Percentiles rank a stretch among this genome's conserved stretches.
Conservation (phyloP, 1,140 invertebrate genomes). For the Drosophila nikananu region DNA sequence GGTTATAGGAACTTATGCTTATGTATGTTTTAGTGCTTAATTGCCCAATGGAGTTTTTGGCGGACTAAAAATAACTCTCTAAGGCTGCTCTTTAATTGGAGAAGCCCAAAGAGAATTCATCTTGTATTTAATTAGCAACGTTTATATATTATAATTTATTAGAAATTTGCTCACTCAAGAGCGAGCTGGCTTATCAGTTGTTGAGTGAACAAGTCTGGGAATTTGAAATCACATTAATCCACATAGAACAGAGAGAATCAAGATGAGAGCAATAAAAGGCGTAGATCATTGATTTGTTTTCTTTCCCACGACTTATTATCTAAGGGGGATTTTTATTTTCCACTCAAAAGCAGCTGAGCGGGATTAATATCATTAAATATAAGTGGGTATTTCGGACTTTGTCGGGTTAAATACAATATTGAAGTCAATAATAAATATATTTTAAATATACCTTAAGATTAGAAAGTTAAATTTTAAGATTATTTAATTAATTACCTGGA, state of each 20-base stretch:
- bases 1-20: not conserved
- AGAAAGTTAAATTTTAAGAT: no score
- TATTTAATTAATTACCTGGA: not conserved
- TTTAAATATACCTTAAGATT: not conserved
- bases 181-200: not conserved
- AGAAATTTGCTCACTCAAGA: not conserved
- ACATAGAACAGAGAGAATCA: not conserved
- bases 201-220: not conserved
- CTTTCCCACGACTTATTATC: conserved; percentile 12
- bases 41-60: not conserved
- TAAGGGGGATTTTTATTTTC: conserved; percentile 10
- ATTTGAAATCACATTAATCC: not conserved
- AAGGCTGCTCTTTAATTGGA: not conserved
- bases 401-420: no score
- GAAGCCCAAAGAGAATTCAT: not conserved
- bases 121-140: not conserved
- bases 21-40: not conserved
- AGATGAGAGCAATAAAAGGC: not conserved
- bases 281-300: conserved; percentile 7
- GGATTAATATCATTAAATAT: not conserved
- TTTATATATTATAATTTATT: not conserved
- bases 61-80: no score
- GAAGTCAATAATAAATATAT: not conserved
- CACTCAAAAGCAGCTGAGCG: conserved; percentile 15
- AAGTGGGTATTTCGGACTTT: not conserved